Base-by-base conservation (phyloP, 1,140 invertebrate genomes). In the Hylaeus volcanicus region DNA sequence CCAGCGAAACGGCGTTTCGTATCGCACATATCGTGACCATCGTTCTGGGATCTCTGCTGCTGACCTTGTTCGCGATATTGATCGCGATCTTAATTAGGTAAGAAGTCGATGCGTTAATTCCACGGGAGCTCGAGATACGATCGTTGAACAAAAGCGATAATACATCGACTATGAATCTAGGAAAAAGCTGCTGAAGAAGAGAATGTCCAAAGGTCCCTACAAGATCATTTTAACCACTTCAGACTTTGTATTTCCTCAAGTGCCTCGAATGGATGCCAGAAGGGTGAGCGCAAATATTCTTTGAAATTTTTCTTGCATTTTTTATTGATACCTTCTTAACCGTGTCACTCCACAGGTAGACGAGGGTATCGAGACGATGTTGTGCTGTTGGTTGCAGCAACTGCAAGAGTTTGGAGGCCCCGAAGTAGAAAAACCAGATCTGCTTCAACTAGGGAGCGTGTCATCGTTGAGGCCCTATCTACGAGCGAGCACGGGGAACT, bases 301-400 rank as follows among this genome's bases (percentile, higher is more conserved):
- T 48, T 1, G 45, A 48, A 48, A 5, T 5, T 48, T 48, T 48
- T 48, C 2, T 48, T 48, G 5, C 8, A 48, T 48, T 48, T 0
- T 48, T 6, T 48, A 15, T 5, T 37, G 37, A n/a, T 6, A 58
- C 41, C 45, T 26, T 11, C n/a, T 53, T 48, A 26, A 74, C 58
- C 51, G 39, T 6, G 11, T 1, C 3, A 43, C 5, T 4, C 6
- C n/a, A 65, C 70, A 96, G 96, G 96, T 97, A 58, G 96, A 97
- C 83, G 96, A 97, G 90, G 96, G 96, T 45, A 97, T 97, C 89
- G 96, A 97, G 89, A 96, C 96, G 9, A 96, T 97, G 96, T 93
- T 97, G 4, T 96, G 96, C 83, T 97, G 96, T 88, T 96, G 96
- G 96, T 92, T 97, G 45, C 96, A 97, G 90, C 96, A 97, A 89